Conservation (phyloP, 2,113 vertebrate species). For the Smithornis capensis region DNA sequence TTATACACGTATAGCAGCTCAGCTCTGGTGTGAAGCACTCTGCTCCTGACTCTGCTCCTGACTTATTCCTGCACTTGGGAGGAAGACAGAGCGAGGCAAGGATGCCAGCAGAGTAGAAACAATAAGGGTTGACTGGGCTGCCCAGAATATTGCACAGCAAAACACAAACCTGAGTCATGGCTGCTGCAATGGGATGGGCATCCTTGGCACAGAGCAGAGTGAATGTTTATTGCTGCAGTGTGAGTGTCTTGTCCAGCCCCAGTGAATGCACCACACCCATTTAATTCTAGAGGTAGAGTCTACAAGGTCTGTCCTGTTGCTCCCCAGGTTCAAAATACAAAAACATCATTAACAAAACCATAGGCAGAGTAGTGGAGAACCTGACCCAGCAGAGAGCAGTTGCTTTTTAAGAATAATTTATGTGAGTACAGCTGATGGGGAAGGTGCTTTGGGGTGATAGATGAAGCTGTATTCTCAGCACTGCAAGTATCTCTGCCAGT, state of each 20-base stretch:
- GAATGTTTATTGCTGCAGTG: rapidly evolving
- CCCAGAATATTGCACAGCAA: not conserved
- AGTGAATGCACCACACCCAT: not conserved
- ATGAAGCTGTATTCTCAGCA: not conserved
- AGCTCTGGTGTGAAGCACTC: not conserved
- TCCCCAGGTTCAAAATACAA: not conserved
- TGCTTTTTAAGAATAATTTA: not conserved
- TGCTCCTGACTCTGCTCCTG: not conserved
- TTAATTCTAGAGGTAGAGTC: not conserved
- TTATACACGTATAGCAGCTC: not conserved
- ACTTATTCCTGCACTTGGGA: not conserved
- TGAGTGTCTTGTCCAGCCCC: not conserved
- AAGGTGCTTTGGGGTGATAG: not conserved
- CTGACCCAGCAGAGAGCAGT: not conserved
- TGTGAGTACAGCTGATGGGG: not conserved
- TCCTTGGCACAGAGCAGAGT: not conserved
- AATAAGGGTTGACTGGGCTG: not conserved
- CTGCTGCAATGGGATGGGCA: not conserved
- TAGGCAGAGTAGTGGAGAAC: not conserved
- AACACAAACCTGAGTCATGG: not conserved
- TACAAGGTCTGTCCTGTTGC: not conserved
- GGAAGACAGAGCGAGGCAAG: not conserved
- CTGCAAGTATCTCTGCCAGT: not conserved
- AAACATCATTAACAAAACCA: not conserved
- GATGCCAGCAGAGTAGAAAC: not conserved